Conservation (phyloP, 2,797 vertebrate genomes). For the Sciurus vulgaris region DNA sequence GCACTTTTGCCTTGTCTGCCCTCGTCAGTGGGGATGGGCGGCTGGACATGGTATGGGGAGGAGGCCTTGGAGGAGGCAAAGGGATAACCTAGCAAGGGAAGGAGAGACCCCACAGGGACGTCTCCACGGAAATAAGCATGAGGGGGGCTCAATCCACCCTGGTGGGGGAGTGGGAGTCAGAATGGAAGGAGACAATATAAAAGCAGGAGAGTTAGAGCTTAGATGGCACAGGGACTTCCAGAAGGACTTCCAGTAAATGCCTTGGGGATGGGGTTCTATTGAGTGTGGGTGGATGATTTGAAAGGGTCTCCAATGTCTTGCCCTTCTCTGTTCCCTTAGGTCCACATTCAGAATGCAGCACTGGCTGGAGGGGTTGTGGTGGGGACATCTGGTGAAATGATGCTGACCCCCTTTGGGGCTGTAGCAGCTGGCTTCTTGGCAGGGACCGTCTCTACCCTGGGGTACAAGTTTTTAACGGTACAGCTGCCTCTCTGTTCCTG, state of each 20-base stretch:
- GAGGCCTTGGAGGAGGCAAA: not conserved
- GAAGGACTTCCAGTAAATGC: not conserved
- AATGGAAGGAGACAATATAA: too few species aligned
- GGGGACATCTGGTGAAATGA: constrained; percentile 96
- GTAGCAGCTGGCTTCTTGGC: constrained; percentile 93
- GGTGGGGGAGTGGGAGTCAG: not conserved
- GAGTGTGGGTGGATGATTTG: not conserved
- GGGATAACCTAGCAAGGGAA: not conserved
- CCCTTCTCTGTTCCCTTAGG: constrained; percentile 85
- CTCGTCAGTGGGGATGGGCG: constrained; percentile 89
- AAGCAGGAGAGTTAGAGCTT: not conserved
- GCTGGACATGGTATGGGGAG: constrained; percentile 91
- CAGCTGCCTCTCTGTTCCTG: not conserved
- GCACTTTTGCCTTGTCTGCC: constrained; percentile 91
- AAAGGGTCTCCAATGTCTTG: accelerated
- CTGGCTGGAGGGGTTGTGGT: constrained; percentile 92
- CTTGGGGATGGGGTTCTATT: not conserved
- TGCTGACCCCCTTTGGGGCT: constrained; percentile 94
- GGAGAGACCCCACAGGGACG: not conserved
- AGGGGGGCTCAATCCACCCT: not conserved
- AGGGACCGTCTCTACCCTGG: constrained; percentile 92
- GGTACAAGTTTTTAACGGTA: constrained; percentile 90
- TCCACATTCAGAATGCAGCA: constrained; percentile 95
- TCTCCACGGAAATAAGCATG: not conserved
- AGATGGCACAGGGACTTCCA: not conserved